A percentile compares a stretch with the other conserved stretches of the same genome.
Conservation (phyloP, 2,113 vertebrate species). For the Tylochromis polylepis region DNA sequence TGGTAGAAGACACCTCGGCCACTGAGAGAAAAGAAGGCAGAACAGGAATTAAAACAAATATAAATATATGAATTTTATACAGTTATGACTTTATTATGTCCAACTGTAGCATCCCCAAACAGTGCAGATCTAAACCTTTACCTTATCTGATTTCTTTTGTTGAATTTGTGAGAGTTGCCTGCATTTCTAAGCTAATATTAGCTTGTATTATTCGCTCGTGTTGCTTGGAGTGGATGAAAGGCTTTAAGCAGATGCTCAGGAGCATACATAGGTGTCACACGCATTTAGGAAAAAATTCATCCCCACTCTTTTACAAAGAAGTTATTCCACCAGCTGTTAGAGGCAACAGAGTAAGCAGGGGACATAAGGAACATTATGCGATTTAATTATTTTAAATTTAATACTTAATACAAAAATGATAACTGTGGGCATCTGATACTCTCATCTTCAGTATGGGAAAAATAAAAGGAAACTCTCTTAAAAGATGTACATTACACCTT, state of each 20-base stretch:
- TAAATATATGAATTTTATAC: not conserved
- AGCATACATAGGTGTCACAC: not conserved
- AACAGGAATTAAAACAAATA: not conserved
- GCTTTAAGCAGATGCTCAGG: not conserved
- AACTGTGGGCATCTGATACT: not conserved
- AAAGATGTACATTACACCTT: not conserved
- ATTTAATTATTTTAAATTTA: no score
- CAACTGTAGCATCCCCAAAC: not conserved
- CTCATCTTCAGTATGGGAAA: not conserved
- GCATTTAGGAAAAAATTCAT: not conserved
- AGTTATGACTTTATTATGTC: not conserved
- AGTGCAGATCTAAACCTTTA: not conserved
- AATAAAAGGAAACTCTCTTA: not conserved
- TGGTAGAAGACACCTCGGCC: constrained; percentile 83
- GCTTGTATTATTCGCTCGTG: not conserved
- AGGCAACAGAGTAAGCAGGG: not conserved
- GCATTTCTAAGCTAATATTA: not conserved
- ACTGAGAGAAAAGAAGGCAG: constrained; percentile 58
- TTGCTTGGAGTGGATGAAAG: not conserved
- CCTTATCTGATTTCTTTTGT: not conserved
- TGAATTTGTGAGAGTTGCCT: not conserved
- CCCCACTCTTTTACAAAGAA: not conserved
- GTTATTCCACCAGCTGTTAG: not conserved
- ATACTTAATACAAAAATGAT: no score
- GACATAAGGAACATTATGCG: no score